phyloP scores from a whole-genome alignment of 2,888 invertebrate species.

The Cosmia trapezina region DNA sequence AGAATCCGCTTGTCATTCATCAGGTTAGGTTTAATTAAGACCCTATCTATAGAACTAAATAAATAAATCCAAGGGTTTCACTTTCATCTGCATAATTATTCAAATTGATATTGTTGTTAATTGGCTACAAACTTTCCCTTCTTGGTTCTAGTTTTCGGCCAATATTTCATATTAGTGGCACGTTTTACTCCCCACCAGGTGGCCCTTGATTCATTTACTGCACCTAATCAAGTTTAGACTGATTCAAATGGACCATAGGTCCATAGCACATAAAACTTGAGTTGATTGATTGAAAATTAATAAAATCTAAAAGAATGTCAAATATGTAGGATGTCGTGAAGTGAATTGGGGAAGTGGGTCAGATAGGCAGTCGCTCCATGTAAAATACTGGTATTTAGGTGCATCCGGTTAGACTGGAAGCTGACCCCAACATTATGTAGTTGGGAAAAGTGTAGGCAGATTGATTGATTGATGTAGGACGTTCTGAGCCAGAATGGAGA shows the following conservation, averaged over 20 bases:
- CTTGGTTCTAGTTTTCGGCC: constrained; percentile 14
- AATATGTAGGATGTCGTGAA: too few relatives aligned
- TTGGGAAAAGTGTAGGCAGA: too few relatives aligned
- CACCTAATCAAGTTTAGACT: too few relatives aligned
- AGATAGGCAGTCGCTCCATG: too few relatives aligned
- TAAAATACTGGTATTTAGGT: too few relatives aligned
- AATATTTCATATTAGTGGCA: constrained; percentile 15
- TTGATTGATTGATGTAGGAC: neutral
- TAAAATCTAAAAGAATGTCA: too few relatives aligned
- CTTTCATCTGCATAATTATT: constrained; percentile 53
- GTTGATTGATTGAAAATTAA: neutral
- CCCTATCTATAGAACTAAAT: constrained; percentile 20
- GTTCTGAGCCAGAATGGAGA: neutral
- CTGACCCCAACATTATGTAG: too few relatives aligned
- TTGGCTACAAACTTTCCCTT: constrained; percentile 20
- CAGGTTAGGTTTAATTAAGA: constrained; percentile 30
- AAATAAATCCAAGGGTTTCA: constrained; percentile 28
- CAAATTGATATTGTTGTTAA: constrained; percentile 43
- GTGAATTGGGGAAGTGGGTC: too few relatives aligned
- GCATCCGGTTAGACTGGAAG: too few relatives aligned
- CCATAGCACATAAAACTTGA: too few relatives aligned
- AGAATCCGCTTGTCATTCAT: constrained; percentile 23
- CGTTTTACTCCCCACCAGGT: neutral
- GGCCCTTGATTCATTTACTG: neutral
- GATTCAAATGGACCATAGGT: neutral